Base-by-base conservation (phyloP, 2,113 vertebrate species). In the Brachypodius melanocephalos region DNA sequence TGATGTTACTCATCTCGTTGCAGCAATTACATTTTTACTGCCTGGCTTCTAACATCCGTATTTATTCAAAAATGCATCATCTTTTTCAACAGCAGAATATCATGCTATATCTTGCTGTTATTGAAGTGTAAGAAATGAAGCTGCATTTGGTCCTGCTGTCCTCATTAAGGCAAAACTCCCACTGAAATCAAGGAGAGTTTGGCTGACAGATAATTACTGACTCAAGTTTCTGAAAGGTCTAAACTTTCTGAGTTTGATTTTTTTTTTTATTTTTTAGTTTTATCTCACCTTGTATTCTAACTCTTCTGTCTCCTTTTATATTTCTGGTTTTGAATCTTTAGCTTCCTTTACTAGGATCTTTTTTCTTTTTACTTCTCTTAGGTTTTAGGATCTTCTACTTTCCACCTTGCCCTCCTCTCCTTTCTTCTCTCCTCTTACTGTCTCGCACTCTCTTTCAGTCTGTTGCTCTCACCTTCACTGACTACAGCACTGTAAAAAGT, bases 101-200 rank as follows among this genome's bases (percentile, higher is more conserved):
- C 71, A 81, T 90, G 48, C 51, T 88, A 4, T 88, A n/a, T 73
- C 42, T 91, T 94, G 48, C 74, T 89, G 40, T 89, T 88, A 63
- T 29, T 83, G 31, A 80, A 59, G 46, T 69, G 6, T 55, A 67
- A 71, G 75, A 85, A 95, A 54, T 76, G 63, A 76, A 93, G n/a
- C 71, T 89, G 46, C 62, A 26, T 94, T 96, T 95, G 59, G 31
- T 69, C 25, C 54, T 63, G n/a, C 88, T 85, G 89, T 91, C 59
- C 89, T 93, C 72, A 76, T 96, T 93, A 93, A 93, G 81, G 75
- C 94, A 90, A 74, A 93, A 69, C 55, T 95, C 82, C 79, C 43
- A 83, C 89, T 71, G 90, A 90, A 83, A 83, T 93, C 63, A 67
- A 83, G 67, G 59, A 75, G 62, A 74, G 46, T 88, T 88, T 73